Percentiles rank a stretch among this genome's conserved stretches.
Evolutionary conservation across 1,140 invertebrate genomes (phyloP).

Genomic region (Trichonephila clavipes): DNA sequence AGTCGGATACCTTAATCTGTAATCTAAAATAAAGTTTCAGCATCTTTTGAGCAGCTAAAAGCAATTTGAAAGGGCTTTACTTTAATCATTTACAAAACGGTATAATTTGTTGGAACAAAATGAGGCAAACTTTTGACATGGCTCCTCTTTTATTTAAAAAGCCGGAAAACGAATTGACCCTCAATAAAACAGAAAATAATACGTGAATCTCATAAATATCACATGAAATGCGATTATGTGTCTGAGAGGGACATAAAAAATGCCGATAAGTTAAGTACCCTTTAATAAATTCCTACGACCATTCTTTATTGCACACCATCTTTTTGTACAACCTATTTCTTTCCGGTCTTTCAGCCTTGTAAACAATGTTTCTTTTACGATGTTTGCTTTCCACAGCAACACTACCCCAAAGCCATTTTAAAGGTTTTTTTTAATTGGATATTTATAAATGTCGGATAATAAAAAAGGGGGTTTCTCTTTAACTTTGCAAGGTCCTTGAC

Average conservation of each 20-base stretch:
- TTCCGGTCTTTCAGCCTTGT: slow-evolving; percentile 23
- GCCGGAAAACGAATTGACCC: slow-evolving; percentile 9
- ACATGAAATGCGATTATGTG: slow-evolving; percentile 65
- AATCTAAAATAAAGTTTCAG: too few species aligned
- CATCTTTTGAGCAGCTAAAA: too few species aligned
- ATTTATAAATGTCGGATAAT: slow-evolving; percentile 53
- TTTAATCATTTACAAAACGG: background rate
- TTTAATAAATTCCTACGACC: slow-evolving; percentile 57
- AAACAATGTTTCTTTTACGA: slow-evolving; percentile 56
- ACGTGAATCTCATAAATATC: slow-evolving; percentile 65
- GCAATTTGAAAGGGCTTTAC: too few species aligned
- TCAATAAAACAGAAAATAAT: slow-evolving; percentile 40
- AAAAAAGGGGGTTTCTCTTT: slow-evolving; percentile 12
- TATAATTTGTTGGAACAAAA: background rate
- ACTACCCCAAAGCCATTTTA: slow-evolving; percentile 40
- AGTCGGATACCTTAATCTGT: too few species aligned
- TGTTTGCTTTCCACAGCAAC: slow-evolving; percentile 47
- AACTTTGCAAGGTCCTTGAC: slow-evolving; percentile 3
- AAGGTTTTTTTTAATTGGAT: slow-evolving; percentile 59
- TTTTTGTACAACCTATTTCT: slow-evolving; percentile 4
- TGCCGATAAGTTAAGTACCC: slow-evolving; percentile 61
- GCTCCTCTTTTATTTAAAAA: slow-evolving; percentile 11
- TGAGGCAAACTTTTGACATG: background rate
- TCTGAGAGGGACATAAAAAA: slow-evolving; percentile 51
- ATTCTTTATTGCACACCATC: slow-evolving; percentile 46